These are phyloP conservation scores for Lydus trimaculatus DNA, from an alignment of 2,888 invertebrate genomes.

Conservation along the genomic window DNA sequence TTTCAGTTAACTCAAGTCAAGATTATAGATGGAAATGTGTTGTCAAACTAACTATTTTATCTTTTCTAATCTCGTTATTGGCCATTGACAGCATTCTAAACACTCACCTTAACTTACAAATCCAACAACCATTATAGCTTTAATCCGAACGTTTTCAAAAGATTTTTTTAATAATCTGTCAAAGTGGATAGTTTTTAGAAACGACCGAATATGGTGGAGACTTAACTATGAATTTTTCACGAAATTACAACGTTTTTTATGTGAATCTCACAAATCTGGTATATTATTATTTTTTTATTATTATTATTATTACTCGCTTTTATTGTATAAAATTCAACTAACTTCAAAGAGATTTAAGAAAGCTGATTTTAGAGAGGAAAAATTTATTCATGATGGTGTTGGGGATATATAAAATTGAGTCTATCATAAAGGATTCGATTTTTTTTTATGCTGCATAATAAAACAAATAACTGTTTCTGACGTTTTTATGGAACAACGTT, in stretches of 20 bases:
- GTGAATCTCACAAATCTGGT: not conserved
- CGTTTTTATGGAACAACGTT: not conserved
- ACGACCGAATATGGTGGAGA: not conserved
- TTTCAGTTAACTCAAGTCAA: slow-evolving; percentile 5
- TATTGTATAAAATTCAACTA: not conserved
- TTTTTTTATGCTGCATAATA: slow-evolving; percentile 1
- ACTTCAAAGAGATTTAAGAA: slow-evolving; percentile 1
- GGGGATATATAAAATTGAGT: not conserved
- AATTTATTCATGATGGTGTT: slow-evolving; percentile 7
- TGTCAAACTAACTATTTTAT: slow-evolving; percentile 11
- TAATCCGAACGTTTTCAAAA: not conserved
- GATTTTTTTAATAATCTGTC: not conserved
- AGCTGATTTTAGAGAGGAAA: not conserved
- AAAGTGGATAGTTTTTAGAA: not conserved
- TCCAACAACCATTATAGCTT: no score
- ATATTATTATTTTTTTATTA: no score
- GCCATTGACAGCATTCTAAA: slow-evolving; percentile 1
- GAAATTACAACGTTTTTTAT: not conserved
- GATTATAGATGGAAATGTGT: not conserved
- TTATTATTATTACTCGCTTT: not conserved
- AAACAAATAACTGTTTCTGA: slow-evolving; percentile 3
- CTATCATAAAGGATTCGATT: slow-evolving; percentile 7
- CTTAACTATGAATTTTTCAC: not conserved
- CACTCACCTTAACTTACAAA: not conserved
- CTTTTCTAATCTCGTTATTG: slow-evolving; percentile 3